Conservation (phyloP, 2,888 invertebrate genomes). For the Allophyes oxyacanthae region DNA sequence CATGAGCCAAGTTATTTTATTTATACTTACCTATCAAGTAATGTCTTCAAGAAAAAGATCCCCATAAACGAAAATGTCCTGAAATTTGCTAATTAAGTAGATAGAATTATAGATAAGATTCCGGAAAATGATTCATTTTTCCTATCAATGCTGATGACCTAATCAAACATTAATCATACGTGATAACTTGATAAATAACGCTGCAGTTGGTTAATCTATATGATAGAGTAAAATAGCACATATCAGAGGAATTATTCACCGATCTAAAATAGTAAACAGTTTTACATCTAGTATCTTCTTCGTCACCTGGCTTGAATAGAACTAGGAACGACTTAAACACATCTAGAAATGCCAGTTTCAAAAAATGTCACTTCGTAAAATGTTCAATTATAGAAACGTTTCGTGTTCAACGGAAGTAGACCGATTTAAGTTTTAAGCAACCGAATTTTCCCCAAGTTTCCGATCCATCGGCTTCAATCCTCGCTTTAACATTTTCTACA, state of each 20-base stretch:
- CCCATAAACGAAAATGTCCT: no score
- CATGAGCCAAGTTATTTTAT: no score
- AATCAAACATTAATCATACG: slow-evolving; percentile 3
- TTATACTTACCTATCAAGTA: no score
- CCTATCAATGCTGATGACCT: background rate
- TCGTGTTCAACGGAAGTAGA: slow-evolving; percentile 45
- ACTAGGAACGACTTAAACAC: no score
- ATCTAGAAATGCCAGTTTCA: background rate
- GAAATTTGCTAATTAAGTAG: background rate
- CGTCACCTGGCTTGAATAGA: no score
- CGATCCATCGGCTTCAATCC: slow-evolving; percentile 53
- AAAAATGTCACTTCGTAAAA: background rate
- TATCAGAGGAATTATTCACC: no score
- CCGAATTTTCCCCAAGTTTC: slow-evolving; percentile 68
- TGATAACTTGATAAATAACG: slow-evolving; percentile 1
- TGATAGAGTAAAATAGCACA: no score
- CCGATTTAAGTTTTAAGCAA: slow-evolving; percentile 59
- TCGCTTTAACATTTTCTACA: slow-evolving; percentile 47
- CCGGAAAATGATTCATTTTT: background rate
- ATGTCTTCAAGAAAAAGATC: no score
- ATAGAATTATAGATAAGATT: background rate
- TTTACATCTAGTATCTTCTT: no score
- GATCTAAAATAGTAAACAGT: no score
- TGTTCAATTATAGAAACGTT: slow-evolving; percentile 24
- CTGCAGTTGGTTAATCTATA: background rate